phyloP scores from a whole-genome alignment of 2,888 invertebrate species.

The Apoda limacodes region DNA sequence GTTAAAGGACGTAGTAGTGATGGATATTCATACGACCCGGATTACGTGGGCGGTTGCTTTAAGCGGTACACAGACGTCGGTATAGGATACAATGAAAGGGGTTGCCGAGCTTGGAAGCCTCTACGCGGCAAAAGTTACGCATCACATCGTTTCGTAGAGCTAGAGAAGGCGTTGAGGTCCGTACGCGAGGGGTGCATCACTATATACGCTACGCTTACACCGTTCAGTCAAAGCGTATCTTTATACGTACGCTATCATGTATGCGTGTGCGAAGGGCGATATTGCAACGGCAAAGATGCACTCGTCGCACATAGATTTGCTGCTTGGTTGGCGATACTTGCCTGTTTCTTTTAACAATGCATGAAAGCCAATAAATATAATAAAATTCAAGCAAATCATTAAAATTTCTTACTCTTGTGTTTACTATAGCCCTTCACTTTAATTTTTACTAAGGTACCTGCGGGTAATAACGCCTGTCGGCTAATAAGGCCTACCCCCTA shows the following conservation, averaged over 20 bases:
- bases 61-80: conserved; percentile 27
- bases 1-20: conserved; percentile 1
- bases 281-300: conserved; percentile 17
- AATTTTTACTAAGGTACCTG: too few species aligned
- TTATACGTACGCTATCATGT: conserved; percentile 25
- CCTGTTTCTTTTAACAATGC: too few species aligned
- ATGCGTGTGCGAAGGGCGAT: conserved; percentile 21
- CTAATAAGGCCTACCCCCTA: too few species aligned
- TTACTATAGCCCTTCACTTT: too few species aligned
- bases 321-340: conserved; percentile 2
- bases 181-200: conserved; percentile 29
- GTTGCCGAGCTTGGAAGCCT: conserved; percentile 20
- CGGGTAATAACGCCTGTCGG: too few species aligned
- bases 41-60: conserved; percentile 24
- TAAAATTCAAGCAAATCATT: too few species aligned
- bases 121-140: conserved; percentile 17
- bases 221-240: conserved; percentile 20
- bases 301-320: too few species aligned
- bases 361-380: too few species aligned
- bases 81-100: conserved; percentile 23
- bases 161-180: conserved; percentile 17
- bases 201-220: conserved; percentile 25
- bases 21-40: conserved; percentile 11
- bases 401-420: too few species aligned
- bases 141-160: conserved; percentile 15